These are phyloP conservation scores for Chloroceryle inda DNA, from an alignment of 2,797 vertebrate species.

Conservation along the genomic window DNA sequence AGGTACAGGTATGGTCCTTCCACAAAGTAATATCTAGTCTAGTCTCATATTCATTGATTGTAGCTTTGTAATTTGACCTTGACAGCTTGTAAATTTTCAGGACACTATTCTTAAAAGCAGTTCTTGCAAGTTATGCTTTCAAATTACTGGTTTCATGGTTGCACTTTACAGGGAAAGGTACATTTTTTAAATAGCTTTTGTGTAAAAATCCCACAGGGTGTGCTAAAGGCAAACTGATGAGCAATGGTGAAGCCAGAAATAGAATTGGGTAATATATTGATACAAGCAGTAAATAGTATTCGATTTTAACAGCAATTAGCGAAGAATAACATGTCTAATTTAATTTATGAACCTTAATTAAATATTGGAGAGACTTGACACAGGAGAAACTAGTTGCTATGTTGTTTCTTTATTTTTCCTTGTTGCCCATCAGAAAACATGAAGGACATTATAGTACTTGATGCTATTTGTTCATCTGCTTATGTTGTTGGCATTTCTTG, in stretches of 20 bases:
- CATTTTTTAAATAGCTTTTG: constrained; percentile 13
- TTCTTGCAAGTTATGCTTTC: background rate
- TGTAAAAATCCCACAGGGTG: background rate
- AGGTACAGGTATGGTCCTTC: background rate
- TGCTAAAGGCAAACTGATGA: constrained; percentile 34
- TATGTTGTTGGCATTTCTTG: constrained; percentile 1
- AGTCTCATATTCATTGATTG: background rate
- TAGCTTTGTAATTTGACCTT: background rate
- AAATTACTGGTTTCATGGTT: background rate
- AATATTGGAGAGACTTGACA: background rate
- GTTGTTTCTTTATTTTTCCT: background rate
- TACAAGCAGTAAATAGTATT: constrained; percentile 1
- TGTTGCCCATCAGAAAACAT: background rate
- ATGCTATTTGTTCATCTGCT: constrained; percentile 14
- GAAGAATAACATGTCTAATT: constrained; percentile 47
- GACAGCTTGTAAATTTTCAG: constrained; percentile 4
- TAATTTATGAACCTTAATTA: constrained; percentile 55
- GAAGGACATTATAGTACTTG: background rate
- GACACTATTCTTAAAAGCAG: background rate
- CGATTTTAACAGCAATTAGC: constrained; percentile 28
- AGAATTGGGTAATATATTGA: constrained; percentile 34
- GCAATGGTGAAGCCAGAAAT: constrained; percentile 3
- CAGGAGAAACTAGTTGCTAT: background rate
- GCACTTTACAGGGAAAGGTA: background rate
- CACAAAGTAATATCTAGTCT: background rate